Evolutionary conservation across 2,888 invertebrate species (phyloP), one percentile per base, ranked within the genome.

Genomic region (Chironomus tentans): DNA sequence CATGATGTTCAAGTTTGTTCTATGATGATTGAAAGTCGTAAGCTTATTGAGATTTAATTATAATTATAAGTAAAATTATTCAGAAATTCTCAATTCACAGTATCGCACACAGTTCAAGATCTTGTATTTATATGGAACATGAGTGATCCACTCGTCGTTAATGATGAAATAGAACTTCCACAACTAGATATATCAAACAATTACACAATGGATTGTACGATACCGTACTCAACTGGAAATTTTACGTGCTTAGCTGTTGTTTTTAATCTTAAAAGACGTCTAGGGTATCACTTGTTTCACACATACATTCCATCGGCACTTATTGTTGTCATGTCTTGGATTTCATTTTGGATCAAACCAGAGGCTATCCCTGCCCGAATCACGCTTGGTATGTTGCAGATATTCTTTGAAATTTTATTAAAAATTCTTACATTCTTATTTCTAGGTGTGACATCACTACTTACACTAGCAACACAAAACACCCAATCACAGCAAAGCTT

Each of bases 241-340:
- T 95, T 95, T 83, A 95, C 95, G 12, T 95, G 95, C 82, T 85
- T 95, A 80, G 93, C 94, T n/a, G 90, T 95, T 48, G 92, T 94
- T 70, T 95, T 95, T 84, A 93, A 92, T 82, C 85, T 95, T 76
- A 88, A 90, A 65, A 87, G 95, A 4, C 89, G 95, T 1, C 86
- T 95, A 21, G 95, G 95, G 15, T 95, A 95, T 84, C 94, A 95
- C 82, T 86, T 95, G 74, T 94, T 95, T 83, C 95, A 95, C 84
- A 95, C 95, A 0, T 95, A 95, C 83, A 94, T 95, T 80, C 95
- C 95, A 0, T 94, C 95, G 1, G 94, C 94, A 0, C 86, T 95
- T 79, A 95, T 95, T 81, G 95, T 95, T 68, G 94, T 95, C 77
- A 94, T 96, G 93, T 95, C 94, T 77, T 96, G 95, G 95, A 95